Evolutionary conservation across 1,140 invertebrate species (phyloP), one percentile per base, ranked within the genome.

Genomic region (Venustaconcha ellipsiformis): DNA sequence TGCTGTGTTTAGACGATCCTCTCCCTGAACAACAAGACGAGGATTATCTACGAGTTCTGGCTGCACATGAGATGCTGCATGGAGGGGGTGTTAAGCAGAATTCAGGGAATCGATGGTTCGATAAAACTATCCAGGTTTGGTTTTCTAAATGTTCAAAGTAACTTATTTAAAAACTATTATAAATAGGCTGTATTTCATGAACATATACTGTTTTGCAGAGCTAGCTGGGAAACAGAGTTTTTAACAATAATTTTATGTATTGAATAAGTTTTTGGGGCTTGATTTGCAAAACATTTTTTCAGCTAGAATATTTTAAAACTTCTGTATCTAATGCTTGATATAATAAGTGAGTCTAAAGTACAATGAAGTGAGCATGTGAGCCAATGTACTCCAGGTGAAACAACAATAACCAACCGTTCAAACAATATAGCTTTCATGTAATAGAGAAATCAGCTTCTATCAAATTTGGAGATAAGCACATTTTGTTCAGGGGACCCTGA

Each of bases 51-150:
- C 68, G 76, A 15, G 81, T 79, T 20, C 14, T 78, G 4, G 72
- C 76, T 14, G 85, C 84, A 15, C 78, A 95, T 87, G 95, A 98
- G 81, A 95, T 96, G 92, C 92, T 99, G 75, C 96, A 99, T 86
- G 98, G 97, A 15, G 96, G 95, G 14, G 97, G 97, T 4, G 95
- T 94, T 57, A 91, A 92, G 14, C 91, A 93, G 83, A 95, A 97
- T 87, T 94, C 95, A 6, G 94, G 93, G 14, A 99, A 99, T 92
- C 92, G 98, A 68, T 99, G 97, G 97, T 99, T 97, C 89, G 97
- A 99, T 88, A 99, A 99, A 90, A 98, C 97, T 57, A 92, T 99
- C 64, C 96, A 98, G 92, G 93, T 94, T 88, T 82, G 74, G 59
- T 11, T 26, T 14, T 2, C 15, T n/a, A 48, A 15, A 70, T 92